These are phyloP conservation scores for Holothuria leucospilota DNA, from an alignment of 53 echinoderm and acorn worm species.

Conservation along the genomic window DNA sequence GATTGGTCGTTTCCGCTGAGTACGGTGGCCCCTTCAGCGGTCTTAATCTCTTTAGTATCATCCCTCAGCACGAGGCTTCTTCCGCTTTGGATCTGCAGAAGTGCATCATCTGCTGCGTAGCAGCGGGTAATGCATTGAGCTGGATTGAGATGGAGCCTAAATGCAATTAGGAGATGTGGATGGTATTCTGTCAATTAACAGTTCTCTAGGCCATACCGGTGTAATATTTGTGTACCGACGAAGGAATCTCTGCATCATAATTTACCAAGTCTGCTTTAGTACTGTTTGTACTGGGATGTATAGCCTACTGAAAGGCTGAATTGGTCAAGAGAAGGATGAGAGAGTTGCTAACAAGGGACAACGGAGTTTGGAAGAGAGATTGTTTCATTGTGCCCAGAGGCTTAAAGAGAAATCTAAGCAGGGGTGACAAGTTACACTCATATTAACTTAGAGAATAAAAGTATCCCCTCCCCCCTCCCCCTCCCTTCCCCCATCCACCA, in stretches of 20 bases:
- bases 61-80: slow-evolving; percentile 27
- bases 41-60: slow-evolving; percentile 29
- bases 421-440: too few relatives aligned
- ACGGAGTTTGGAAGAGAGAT: too few relatives aligned
- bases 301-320: not conserved
- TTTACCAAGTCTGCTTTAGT: too few relatives aligned
- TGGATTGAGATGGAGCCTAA: slow-evolving; percentile 15
- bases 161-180: slow-evolving; percentile 11
- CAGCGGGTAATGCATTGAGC: slow-evolving; percentile 33
- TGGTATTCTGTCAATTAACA: slow-evolving; percentile 38
- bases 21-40: not conserved
- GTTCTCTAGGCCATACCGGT: not conserved
- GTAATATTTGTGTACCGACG: not conserved
- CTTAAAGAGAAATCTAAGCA: too few relatives aligned
- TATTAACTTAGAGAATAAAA: too few relatives aligned
- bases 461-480: too few relatives aligned
- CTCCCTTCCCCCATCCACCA: too few relatives aligned
- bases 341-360: too few relatives aligned
- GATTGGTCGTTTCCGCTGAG: slow-evolving; percentile 35
- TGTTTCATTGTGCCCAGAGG: too few relatives aligned
- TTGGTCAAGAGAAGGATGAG: not conserved
- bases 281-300: not conserved
- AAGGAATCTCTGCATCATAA: not conserved
- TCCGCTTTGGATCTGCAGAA: slow-evolving; percentile 7
- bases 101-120: slow-evolving; percentile 18